These are phyloP conservation scores for Cricetomys ansorgei DNA, from an alignment of 2,113 vertebrate genomes.

Conservation along the genomic window DNA sequence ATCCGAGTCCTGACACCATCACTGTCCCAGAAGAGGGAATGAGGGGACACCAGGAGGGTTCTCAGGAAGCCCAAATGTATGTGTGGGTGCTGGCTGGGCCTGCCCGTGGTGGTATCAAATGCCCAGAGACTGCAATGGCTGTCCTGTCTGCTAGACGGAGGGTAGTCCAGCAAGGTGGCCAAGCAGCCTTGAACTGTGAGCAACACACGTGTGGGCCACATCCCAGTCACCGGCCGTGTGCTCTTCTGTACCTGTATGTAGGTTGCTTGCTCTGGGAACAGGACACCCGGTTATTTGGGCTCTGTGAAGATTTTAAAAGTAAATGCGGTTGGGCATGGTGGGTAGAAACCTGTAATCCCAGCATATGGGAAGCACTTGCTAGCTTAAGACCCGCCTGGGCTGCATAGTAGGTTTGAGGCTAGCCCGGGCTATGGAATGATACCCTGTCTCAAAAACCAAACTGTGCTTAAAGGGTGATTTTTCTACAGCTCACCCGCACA, in stretches of 20 bases:
- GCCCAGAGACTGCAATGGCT: not conserved
- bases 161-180: not conserved
- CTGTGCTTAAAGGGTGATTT: not conserved
- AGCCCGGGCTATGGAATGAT: not conserved
- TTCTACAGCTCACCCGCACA: not conserved
- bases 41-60: not conserved
- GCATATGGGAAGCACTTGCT: not conserved
- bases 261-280: not conserved
- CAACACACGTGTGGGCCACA: not conserved
- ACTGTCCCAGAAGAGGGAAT: not conserved
- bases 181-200: not conserved
- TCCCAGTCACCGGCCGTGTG: not conserved
- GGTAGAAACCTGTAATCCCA: not conserved
- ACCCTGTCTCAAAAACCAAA: not conserved
- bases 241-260: not conserved
- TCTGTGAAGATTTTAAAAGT: not conserved
- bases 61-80: not conserved
- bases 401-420: not conserved
- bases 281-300: not conserved
- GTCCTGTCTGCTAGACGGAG: not conserved
- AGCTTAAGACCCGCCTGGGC: not conserved
- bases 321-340: not conserved
- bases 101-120: not conserved
- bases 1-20: not conserved
- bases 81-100: not conserved